Evolutionary conservation across 2,797 vertebrate genomes (phyloP).

Genomic region (Diceros bicornis): DNA sequence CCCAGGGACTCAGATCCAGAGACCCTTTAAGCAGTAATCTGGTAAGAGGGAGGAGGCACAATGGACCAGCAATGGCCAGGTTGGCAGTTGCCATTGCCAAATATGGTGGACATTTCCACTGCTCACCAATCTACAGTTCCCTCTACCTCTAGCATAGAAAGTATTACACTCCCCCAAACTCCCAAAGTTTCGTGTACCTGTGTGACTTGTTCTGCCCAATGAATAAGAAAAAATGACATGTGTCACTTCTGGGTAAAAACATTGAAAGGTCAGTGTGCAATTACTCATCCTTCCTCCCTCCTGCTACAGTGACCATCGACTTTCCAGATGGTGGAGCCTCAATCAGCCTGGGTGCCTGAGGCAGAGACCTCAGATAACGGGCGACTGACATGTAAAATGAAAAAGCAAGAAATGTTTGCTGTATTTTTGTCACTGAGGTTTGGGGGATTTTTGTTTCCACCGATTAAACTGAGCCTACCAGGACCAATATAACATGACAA

Average conservation of each 20-base stretch:
- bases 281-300: background rate
- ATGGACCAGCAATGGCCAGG: background rate
- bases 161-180: background rate
- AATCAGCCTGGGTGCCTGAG: background rate
- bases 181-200: background rate
- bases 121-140: background rate
- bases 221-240: background rate
- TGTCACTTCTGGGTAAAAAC: background rate
- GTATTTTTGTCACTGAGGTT: background rate
- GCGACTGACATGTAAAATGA: background rate
- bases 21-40: background rate
- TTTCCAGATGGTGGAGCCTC: background rate
- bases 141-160: background rate
- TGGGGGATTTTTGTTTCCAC: background rate
- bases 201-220: background rate
- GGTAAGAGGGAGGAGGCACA: background rate
- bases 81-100: background rate
- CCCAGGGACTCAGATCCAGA: background rate
- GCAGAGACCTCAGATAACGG: background rate
- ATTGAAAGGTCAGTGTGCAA: background rate
- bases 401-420: background rate
- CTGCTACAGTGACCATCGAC: background rate
- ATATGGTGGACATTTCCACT: background rate
- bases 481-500: background rate
- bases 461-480: background rate